phyloP scores from a whole-genome alignment of 2,113 vertebrate species.

The Cynocephalus volans region DNA sequence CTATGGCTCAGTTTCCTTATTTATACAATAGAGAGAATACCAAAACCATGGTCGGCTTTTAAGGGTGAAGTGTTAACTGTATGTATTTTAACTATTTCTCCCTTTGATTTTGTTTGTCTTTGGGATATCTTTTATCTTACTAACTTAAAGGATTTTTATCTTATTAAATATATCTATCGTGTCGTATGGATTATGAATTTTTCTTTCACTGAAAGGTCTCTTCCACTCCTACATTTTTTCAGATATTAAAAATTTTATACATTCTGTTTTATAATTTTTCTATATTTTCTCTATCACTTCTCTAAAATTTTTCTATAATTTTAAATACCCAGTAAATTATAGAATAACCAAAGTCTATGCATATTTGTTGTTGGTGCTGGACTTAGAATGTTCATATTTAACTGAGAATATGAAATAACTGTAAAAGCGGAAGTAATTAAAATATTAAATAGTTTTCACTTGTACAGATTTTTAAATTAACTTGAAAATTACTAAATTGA shows the following conservation, averaged over 20 bases:
- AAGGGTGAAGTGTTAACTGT: background rate
- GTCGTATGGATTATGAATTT: background rate
- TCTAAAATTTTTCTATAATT: background rate
- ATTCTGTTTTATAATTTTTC: background rate
- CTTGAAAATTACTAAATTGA: background rate
- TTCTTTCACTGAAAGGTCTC: background rate
- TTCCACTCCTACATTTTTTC: background rate
- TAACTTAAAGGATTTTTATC: background rate
- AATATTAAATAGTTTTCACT: background rate
- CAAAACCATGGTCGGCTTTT: no score
- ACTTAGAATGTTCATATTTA: background rate
- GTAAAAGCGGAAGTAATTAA: background rate
- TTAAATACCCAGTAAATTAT: background rate
- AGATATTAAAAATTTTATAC: background rate
- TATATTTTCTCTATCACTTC: background rate
- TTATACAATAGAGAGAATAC: background rate
- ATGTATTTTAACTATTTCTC: background rate
- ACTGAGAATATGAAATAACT: background rate
- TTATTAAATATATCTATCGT: background rate
- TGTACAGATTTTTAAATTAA: background rate
- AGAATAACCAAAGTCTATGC: background rate
- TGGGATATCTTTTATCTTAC: background rate
- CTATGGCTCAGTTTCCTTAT: background rate
- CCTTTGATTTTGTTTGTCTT: background rate
- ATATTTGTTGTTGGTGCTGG: background rate